Percentiles rank a stretch among this genome's conserved stretches.
These are phyloP conservation scores for Trichogramma dendrolimi DNA, from an alignment of 2,888 invertebrate genomes.

Conservation along the genomic window DNA sequence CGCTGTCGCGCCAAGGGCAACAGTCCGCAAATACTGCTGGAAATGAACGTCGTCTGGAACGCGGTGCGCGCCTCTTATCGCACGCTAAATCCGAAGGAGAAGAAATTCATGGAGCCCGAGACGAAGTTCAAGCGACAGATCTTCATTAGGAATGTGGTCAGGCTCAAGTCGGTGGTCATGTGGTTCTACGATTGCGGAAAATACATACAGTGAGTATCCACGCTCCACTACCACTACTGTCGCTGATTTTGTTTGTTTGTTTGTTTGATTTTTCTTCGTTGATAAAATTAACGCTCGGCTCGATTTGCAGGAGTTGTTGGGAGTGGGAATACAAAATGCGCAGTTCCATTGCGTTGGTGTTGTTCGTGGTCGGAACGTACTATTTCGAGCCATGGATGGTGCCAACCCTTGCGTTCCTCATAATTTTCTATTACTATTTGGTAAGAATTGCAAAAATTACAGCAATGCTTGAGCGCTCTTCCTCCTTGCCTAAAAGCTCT, in stretches of 20 bases:
- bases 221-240: slow-evolving; percentile 1
- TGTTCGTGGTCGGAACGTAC: slow-evolving; percentile 85
- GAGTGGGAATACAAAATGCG: slow-evolving; percentile 92
- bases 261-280: slow-evolving; percentile 3
- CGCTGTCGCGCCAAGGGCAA: slow-evolving; percentile 86
- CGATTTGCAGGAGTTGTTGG: slow-evolving; percentile 75
- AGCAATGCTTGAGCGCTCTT: slow-evolving; percentile 9
- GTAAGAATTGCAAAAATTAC: slow-evolving; percentile 49
- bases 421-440: slow-evolving; percentile 73
- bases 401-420: slow-evolving; percentile 73
- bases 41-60: slow-evolving; percentile 90
- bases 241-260: slow-evolving; percentile 1
- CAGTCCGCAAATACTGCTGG: slow-evolving; percentile 83
- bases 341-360: slow-evolving; percentile 76
- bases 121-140: slow-evolving; percentile 92
- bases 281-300: slow-evolving; percentile 2
- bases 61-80: slow-evolving; percentile 87
- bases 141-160: slow-evolving; percentile 88
- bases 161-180: slow-evolving; percentile 84
- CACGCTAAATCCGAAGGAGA: slow-evolving; percentile 91
- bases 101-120: slow-evolving; percentile 91
- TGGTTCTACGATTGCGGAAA: slow-evolving; percentile 85
- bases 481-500: slow-evolving; percentile 1
- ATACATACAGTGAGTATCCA: slow-evolving; percentile 75
- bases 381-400: slow-evolving; percentile 96